These are phyloP conservation scores for Parauchenoglanis punctatus DNA, from an alignment of 2,797 vertebrate species.

Conservation along the genomic window DNA sequence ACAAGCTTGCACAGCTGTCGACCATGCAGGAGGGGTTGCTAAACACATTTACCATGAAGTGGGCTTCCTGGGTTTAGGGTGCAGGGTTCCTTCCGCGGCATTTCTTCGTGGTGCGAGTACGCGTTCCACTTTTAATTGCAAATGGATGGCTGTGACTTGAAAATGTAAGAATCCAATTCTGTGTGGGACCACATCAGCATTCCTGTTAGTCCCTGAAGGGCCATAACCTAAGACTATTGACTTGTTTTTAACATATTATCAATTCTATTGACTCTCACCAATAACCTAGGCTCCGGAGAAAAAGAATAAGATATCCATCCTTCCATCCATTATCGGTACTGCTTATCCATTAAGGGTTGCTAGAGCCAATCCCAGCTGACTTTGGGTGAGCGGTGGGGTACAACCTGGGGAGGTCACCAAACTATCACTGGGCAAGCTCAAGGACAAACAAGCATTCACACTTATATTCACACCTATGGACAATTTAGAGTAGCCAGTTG, in stretches of 20 bases:
- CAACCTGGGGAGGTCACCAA: no score
- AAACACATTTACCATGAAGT: background rate
- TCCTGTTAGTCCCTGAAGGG: background rate
- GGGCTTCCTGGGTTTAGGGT: background rate
- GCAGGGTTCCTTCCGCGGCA: background rate
- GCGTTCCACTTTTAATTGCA: background rate
- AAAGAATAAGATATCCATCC: background rate
- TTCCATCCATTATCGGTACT: no score
- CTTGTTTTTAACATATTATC: background rate
- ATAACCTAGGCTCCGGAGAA: background rate
- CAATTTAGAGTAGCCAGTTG: no score
- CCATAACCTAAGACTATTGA: background rate
- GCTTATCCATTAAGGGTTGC: no score
- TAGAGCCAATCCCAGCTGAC: no score
- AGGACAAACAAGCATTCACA: no score
- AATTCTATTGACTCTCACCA: background rate
- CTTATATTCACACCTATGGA: no score
- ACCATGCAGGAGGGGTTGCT: background rate
- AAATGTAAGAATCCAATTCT: background rate
- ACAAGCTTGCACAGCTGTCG: conserved; percentile 2
- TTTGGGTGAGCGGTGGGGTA: no score
- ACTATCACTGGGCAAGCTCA: no score
- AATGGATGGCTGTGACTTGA: background rate
- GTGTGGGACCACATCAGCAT: background rate
- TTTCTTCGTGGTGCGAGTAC: background rate